Evolutionary conservation across 2,888 invertebrate species (phyloP).

Genomic region (Allygus modestus): DNA sequence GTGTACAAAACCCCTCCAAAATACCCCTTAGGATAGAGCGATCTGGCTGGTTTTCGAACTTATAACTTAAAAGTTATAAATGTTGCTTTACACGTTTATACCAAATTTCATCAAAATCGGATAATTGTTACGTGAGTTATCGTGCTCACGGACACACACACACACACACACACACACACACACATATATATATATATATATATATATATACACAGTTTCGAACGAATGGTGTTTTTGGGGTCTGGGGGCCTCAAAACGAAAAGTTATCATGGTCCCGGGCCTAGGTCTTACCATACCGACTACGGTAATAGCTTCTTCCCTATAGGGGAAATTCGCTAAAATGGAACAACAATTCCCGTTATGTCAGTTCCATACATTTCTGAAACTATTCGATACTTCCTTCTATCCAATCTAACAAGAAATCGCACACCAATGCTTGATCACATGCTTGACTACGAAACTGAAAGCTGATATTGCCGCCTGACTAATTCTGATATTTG

Average conservation of each 20-base stretch:
- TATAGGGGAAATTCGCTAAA: slow-evolving; percentile 6
- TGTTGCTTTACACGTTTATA: background rate
- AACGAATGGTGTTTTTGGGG: background rate
- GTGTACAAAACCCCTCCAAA: no score
- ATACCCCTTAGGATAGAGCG: no score
- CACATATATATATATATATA: background rate
- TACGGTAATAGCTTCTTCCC: slow-evolving; percentile 9
- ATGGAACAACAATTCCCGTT: no score
- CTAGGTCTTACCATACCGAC: background rate
- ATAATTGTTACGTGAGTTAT: background rate
- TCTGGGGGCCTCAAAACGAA: background rate
- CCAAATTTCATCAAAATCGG: background rate
- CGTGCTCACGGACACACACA: background rate
- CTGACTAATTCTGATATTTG: no score
- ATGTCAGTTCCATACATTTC: no score
- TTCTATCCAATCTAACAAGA: no score
- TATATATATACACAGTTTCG: background rate
- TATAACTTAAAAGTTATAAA: background rate
- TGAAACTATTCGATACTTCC: no score
- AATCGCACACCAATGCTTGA: no score
- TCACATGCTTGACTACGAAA: no score
- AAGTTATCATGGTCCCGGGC: background rate
- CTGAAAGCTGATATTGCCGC: no score
- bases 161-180: slow-evolving; percentile 9
- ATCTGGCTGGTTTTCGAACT: slow-evolving; percentile 3